Evolutionary conservation across 2,113 vertebrate genomes (phyloP).

Genomic region (Thryonomys swinderianus): DNA sequence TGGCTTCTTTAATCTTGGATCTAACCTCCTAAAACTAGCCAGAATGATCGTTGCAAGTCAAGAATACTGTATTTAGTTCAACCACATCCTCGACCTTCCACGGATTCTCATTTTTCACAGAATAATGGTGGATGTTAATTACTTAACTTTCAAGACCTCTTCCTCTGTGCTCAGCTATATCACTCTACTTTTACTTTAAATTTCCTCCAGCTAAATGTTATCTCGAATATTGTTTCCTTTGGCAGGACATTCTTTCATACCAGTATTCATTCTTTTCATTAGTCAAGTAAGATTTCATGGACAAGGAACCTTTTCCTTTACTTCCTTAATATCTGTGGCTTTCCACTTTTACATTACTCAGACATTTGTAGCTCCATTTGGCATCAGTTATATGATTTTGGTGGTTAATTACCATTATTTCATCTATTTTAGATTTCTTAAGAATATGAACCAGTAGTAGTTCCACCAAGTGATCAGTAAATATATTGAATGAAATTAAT

Average conservation of each 20-base stretch:
- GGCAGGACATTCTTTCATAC: not conserved
- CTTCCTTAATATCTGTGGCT: not conserved
- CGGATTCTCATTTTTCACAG: not conserved
- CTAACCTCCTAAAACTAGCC: not conserved
- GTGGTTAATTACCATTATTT: not conserved
- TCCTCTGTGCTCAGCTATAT: not conserved
- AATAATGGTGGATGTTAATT: not conserved
- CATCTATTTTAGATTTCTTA: not conserved
- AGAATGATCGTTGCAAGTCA: not conserved
- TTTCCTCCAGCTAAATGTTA: not conserved
- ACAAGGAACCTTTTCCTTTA: not conserved
- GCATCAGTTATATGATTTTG: not conserved
- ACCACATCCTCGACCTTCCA: not conserved
- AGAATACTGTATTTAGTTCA: not conserved
- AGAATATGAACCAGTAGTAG: not conserved
- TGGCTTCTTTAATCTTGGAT: not conserved
- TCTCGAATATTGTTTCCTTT: not conserved
- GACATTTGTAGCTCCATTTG: not conserved
- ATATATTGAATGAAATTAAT: not conserved
- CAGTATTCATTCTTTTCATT: not conserved
- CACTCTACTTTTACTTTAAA: not conserved
- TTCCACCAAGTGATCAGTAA: not conserved
- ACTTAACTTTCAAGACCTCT: not conserved
- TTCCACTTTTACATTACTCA: not conserved
- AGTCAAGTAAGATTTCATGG: not conserved